A percentile compares a stretch with the other conserved stretches of the same genome.
phyloP scores from a whole-genome alignment of 2,113 vertebrate genomes.

The Leptocoma aspasia region DNA sequence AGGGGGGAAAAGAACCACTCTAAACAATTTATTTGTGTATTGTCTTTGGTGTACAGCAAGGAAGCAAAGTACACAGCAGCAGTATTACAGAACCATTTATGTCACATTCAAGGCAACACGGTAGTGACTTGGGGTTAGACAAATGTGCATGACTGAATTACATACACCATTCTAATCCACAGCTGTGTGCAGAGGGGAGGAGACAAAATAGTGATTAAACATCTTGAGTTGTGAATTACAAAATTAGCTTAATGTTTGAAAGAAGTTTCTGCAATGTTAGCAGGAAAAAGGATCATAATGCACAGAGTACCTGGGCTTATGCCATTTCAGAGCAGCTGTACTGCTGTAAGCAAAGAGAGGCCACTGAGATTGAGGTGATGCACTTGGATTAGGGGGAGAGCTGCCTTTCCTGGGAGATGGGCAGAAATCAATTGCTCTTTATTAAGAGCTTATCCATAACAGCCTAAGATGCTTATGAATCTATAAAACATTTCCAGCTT shows the following conservation, averaged over 20 bases:
- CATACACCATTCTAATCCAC: fast-evolving
- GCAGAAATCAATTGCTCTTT: conserved; percentile 11
- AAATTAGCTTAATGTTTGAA: background rate
- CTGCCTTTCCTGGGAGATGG: background rate
- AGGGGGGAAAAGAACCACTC: background rate
- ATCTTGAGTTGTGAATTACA: background rate
- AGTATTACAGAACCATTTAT: background rate
- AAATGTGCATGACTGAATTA: background rate
- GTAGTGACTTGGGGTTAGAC: background rate
- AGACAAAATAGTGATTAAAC: background rate
- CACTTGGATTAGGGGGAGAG: background rate
- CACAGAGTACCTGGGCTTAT: background rate
- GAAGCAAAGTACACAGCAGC: background rate
- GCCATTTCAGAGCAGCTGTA: background rate
- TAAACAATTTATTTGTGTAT: background rate
- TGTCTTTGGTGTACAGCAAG: background rate
- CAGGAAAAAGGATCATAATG: background rate
- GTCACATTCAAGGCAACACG: background rate
- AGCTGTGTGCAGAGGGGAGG: background rate
- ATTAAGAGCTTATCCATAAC: conserved; percentile 3
- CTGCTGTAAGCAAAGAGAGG: background rate
- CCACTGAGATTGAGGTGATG: background rate
- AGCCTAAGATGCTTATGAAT: background rate
- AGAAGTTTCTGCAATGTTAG: background rate
- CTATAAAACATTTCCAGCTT: background rate